Evolutionary conservation across 2,888 invertebrate species (phyloP), one percentile per base, ranked within the genome.

Genomic region (Chrysomela aeneicollis): DNA sequence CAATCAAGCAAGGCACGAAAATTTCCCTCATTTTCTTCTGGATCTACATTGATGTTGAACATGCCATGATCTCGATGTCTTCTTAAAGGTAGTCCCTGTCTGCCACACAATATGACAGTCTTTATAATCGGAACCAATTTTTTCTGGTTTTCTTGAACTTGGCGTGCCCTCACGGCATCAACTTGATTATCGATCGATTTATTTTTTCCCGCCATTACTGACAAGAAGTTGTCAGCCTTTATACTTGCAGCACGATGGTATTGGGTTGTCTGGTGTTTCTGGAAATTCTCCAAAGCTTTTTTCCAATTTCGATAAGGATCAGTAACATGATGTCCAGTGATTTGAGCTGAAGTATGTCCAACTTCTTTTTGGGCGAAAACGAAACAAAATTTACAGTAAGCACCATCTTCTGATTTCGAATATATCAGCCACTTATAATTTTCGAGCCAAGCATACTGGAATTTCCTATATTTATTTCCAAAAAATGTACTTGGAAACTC

Each of bases 341-440:
- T 35, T 15, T 54, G 54, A 18, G 54, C 30, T 54, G 32, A 30
- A 54, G 9, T 19, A 18, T 35, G 12, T 54, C 54, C 35, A 3
- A 54, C 54, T 21, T 55, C 17, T 55, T 19, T 55, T 9, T 4
- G 37, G 19, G 55, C 18, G 37, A 55, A 42, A 17, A 55, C 1
- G 10, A 37, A 37, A 55, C 55, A 55, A 22, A 37, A 35, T 55
- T 55, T 42, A 42, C 42, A 55, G 42, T 55, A 42, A n/a, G 42
- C 55, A 12, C 55, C 55, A 55, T 55, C 55, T 18, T 42, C 55
- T 21, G 30, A 37, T 35, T 42, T 19, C 10, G 55, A 55, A 55
- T 55, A 55, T 35, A 42, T 42, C 35, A 55, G 42, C 55, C 55
- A 55, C 18, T 18, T 42, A 9, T 8, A 55, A 10, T 12, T 55